Base-by-base conservation (phyloP, 2,113 vertebrate species). In the Protomyctophum bolini region DNA sequence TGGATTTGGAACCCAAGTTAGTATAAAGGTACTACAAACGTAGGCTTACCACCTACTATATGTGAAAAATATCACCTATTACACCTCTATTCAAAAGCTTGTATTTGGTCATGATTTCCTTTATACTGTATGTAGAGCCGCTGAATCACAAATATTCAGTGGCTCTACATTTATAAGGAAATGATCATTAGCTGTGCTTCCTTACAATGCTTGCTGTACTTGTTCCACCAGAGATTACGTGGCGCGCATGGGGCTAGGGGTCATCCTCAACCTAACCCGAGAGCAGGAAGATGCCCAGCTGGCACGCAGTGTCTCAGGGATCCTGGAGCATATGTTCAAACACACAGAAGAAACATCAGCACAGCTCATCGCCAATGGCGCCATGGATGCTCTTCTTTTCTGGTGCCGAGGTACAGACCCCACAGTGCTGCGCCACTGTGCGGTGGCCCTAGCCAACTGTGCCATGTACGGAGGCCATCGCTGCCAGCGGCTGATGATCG, bases 321-420 rank as follows among this genome's bases (percentile, higher is more conserved):
- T 99, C 91, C 88, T 99, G 85, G 97, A 98, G 88, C 98, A 99
- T 92, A 99, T 99, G 98, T 98, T 99, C 94, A 99, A 99, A 70
- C 97, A 99, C 93, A 95, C 95, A 0, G 97, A 98, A 89, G 96
- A 98, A 90, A 99, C 97, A 1, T 97, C 96, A 1, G 87, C 87
- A 58, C 93, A 94, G 80, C 94, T 99, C 52, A 98, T 99, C 86
- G 83, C 89, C 0, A 92, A 96, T 0, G 97, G 98, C 0, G 98
- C 96, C 49, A 89, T 99, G 80, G 97, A 99, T 2, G 87, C 95
- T 0, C 89, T 99, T 72, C 94, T 99, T 12, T 99, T 92, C 88
- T 99, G 98, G 98, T 99, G 98, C 87, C 94, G 97, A 47, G 93
- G 96, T 72, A 97, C 92, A 0, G 97, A 99, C 45, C 90, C 92